A percentile compares a stretch with the other conserved stretches of the same genome.
Conservation (phyloP, 2,797 vertebrate species). For the Alcedo atthis region DNA sequence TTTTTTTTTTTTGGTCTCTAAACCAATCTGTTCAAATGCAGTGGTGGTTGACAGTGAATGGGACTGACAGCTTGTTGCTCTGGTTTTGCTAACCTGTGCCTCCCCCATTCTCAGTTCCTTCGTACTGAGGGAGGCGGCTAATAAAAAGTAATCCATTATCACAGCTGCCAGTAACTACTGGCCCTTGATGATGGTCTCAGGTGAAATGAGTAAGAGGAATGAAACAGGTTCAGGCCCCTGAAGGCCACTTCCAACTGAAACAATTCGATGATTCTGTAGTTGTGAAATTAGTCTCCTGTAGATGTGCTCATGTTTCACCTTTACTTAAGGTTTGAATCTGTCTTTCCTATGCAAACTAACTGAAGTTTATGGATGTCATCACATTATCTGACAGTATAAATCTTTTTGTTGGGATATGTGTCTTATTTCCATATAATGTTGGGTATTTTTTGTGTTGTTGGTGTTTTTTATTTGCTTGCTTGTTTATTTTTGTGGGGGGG, state of each 20-base stretch:
- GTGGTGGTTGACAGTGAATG: neutral
- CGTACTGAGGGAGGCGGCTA: neutral
- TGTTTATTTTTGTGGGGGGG: too few species aligned
- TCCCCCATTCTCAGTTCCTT: neutral
- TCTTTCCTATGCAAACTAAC: neutral
- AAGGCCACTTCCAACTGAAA: too few species aligned
- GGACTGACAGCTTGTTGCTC: neutral
- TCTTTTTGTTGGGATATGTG: neutral
- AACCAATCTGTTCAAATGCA: neutral
- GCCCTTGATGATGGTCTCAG: neutral
- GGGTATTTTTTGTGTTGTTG: too few species aligned
- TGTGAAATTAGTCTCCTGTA: neutral
- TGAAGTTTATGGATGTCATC: neutral
- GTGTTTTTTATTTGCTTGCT: too few species aligned
- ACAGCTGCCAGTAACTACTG: neutral
- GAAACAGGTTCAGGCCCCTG: neutral
- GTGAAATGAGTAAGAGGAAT: neutral
- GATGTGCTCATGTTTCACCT: neutral
- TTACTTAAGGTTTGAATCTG: neutral
- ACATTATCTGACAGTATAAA: neutral
- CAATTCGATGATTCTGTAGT: too few species aligned
- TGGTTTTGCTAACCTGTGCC: neutral
- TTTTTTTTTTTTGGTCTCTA: neutral
- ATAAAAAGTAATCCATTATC: neutral
- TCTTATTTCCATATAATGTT: neutral